Base-by-base conservation (phyloP, 1,140 invertebrate genomes). In the Drosophila nannoptera region DNA sequence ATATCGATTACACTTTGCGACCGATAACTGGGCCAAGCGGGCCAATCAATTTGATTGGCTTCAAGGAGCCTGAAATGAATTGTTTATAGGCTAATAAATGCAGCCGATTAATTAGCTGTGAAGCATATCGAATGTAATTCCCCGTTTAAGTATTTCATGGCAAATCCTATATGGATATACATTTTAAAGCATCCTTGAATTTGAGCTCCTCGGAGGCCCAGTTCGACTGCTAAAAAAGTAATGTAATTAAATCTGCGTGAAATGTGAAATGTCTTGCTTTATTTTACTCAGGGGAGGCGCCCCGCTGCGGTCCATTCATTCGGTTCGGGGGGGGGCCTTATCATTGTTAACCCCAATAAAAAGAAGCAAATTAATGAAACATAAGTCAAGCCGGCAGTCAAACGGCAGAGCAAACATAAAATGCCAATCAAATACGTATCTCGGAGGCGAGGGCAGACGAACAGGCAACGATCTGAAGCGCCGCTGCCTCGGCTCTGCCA, bases 281-380 rank as follows among this genome's bases (percentile, higher is more conserved):
- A 16, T 29, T 53, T n/a, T 50, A 35, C 32, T 35, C n/a, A n/a
- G n/a, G n/a, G n/a, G 33, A 50, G 48, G 4, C 12, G 8, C 4
- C 48, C 11, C 50, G 11, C 14, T n/a, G 22, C 8, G 8, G 14
- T 6, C 7, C 35, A 7, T 54, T 42, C 29, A 55, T n/a, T n/a
- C n/a, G n/a, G n/a, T n/a, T n/a, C n/a, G n/a, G 36, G 12, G 42
- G 32, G 35, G 8, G n/a, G 33, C 29, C 43, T 31, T 38, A 52
- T 66, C 69, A 64, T 83, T 69, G 76, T 80, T 84, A 77, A 72
- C 53, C 78, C 66, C 76, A 76, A 83, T 84, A 80, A 84, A 80
- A 76, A 76, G 76, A 67, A 69, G 70, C 80, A 84, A 84, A 84
- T 84, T 84, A 84, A 84, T 84, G 77, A 84, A 84, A 86, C 80